Conservation (phyloP, 2,888 invertebrate species). For the Cerastoderma edule region DNA sequence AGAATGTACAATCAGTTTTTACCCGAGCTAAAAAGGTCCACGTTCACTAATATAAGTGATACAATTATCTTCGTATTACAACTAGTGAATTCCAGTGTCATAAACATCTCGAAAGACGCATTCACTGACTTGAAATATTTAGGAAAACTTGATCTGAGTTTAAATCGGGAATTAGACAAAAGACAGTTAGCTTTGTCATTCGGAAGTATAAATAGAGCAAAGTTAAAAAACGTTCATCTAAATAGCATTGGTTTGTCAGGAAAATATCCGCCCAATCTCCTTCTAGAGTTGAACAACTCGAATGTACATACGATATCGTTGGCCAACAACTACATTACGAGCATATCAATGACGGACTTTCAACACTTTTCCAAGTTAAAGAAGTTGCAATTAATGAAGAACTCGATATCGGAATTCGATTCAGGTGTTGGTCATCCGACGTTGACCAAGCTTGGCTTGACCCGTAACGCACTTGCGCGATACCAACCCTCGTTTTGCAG, state of each 20-base stretch:
- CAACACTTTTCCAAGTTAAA: not conserved
- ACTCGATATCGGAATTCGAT: not conserved
- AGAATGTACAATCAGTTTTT: not conserved
- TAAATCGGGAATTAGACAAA: conserved; percentile 5
- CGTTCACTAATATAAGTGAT: not conserved
- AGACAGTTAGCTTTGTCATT: conserved; percentile 7
- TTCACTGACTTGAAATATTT: conserved; percentile 5
- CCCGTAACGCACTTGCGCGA: not conserved
- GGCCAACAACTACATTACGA: not conserved
- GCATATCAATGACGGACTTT: not conserved
- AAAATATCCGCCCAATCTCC: not conserved
- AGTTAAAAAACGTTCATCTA: not conserved
- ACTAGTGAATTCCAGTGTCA: not conserved
- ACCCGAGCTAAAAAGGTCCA: not conserved
- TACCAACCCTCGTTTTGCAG: not conserved
- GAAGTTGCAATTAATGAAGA: not conserved
- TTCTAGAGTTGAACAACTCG: not conserved
- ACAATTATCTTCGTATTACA: not conserved
- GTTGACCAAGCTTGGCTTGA: not conserved
- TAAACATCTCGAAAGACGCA: conserved; percentile 3
- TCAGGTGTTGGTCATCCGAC: not conserved
- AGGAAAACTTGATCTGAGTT: not conserved
- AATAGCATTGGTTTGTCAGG: not conserved
- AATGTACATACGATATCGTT: not conserved
- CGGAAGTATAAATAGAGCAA: not conserved